Conservation (phyloP, 2,113 vertebrate genomes). For the Bos indicus region DNA sequence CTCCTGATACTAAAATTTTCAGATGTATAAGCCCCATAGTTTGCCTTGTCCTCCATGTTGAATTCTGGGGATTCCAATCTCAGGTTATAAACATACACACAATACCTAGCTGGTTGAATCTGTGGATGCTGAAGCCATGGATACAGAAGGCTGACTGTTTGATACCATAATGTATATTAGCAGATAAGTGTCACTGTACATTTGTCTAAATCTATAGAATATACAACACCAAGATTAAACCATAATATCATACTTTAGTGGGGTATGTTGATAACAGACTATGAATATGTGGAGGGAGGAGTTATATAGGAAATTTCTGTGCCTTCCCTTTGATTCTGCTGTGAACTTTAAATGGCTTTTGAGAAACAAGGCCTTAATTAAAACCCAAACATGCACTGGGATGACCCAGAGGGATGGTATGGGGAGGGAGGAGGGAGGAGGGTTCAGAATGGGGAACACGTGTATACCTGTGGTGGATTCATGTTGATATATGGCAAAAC, state of each 20-base stretch:
- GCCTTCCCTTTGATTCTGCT: background rate
- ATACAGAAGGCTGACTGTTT: background rate
- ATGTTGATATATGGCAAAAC: too few relatives aligned
- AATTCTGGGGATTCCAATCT: background rate
- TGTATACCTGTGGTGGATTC: too few relatives aligned
- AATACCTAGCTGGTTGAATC: background rate
- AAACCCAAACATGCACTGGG: background rate
- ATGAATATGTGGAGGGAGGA: background rate
- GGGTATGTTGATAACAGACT: background rate
- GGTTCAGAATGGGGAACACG: too few relatives aligned
- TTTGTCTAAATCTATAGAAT: background rate
- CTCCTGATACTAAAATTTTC: background rate
- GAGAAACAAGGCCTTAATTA: background rate
- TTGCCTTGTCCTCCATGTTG: background rate
- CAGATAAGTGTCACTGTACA: background rate
- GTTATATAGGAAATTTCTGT: background rate
- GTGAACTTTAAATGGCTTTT: background rate
- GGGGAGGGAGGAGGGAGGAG: too few relatives aligned
- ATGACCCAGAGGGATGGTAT: too few relatives aligned
- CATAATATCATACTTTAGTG: background rate
- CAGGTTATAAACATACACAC: background rate
- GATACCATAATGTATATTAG: background rate
- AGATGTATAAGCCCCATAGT: background rate
- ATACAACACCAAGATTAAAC: background rate
- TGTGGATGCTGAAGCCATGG: background rate